Conservation (phyloP, 1,140 invertebrate genomes). For the Drosophila miranda region DNA sequence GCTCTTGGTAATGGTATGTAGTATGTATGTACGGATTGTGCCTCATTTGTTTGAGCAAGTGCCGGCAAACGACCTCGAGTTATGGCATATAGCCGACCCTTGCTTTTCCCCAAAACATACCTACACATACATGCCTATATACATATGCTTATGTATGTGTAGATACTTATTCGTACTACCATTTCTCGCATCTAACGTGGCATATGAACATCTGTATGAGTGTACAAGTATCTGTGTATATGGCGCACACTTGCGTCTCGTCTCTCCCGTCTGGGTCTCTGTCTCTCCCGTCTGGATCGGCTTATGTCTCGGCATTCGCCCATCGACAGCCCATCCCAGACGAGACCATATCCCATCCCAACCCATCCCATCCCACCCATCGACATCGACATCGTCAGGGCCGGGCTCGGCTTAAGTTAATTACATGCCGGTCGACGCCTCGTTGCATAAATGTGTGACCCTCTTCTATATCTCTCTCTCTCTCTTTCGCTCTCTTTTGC, state of each 20-base stretch:
- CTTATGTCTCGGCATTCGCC: slow-evolving; percentile 20
- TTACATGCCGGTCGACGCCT: slow-evolving; percentile 78
- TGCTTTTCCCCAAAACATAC: slow-evolving; percentile 4
- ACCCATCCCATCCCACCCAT: slow-evolving; percentile 7
- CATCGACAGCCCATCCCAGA: slow-evolving; percentile 11
- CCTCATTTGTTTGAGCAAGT: slow-evolving; percentile 56
- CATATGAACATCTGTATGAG: background rate
- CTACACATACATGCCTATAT: background rate
- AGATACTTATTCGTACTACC: background rate
- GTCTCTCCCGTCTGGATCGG: slow-evolving; percentile 17
- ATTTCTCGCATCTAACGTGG: slow-evolving; percentile 36
- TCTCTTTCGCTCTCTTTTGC: slow-evolving; percentile 15
- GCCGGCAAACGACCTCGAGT: slow-evolving; percentile 72
- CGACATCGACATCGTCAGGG: slow-evolving; percentile 31
- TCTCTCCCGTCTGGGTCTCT: slow-evolving; percentile 5
- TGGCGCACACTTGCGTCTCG: too few species aligned
- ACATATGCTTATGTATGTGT: background rate
- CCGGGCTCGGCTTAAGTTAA: slow-evolving; percentile 71
- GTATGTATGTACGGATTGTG: slow-evolving; percentile 8
- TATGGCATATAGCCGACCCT: background rate
- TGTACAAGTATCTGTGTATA: too few species aligned
- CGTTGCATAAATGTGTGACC: slow-evolving; percentile 74
- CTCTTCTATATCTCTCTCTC: slow-evolving; percentile 39
- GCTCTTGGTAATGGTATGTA: too few species aligned
- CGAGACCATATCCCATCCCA: slow-evolving; percentile 7